Evolutionary conservation across 2,797 vertebrate species (phyloP), one percentile per base, ranked within the genome.

Genomic region (Perdix hodgsoniae): DNA sequence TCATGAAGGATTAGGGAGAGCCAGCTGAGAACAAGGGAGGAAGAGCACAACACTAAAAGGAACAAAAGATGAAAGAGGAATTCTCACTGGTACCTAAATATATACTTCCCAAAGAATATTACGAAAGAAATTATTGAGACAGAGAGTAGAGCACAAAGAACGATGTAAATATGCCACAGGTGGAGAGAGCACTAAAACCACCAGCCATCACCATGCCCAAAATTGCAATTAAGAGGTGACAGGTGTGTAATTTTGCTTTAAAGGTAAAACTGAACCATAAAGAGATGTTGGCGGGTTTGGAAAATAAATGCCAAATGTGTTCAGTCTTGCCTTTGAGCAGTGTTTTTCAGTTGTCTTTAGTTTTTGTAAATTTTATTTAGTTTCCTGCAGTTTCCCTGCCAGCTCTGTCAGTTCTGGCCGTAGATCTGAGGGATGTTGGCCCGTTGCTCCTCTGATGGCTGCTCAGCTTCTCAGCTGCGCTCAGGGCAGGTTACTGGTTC

Each of bases 401-500:
- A 92, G 83, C 50, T 83, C 90, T 71, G 54, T 78, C 78, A 95
- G 69, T 1, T 5, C 77, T 91, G 93, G 87, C 89, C 3, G 1
- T 47, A 70, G 88, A 85, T 94, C 66, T 92, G 86, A 86, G 88
- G 22, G 59, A 37, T 63, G 65, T 24, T 93, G 90, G 93, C 95
- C 83, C 74, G 49, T 56, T 54, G 74, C 65, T 83, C 19, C 72
- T 85, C 72, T 22, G n/a, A 71, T 1, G n/a, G 65, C 75, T 74
- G 57, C 71, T 67, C 4, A 4, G 35, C 47, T 79, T 54, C 72
- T 76, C 74, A 2, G 83, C 88, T 82, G 84, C 44, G 86, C 86
- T 83, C 39, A 47, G n/a, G 76, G 88, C 92, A 95, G 83, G 90
- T 91, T 80, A 44, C 90, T 91, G 54, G 75, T 93, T 94, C 78